Base-by-base conservation (phyloP, 1,140 invertebrate genomes). In the Kradibia gibbosae region DNA sequence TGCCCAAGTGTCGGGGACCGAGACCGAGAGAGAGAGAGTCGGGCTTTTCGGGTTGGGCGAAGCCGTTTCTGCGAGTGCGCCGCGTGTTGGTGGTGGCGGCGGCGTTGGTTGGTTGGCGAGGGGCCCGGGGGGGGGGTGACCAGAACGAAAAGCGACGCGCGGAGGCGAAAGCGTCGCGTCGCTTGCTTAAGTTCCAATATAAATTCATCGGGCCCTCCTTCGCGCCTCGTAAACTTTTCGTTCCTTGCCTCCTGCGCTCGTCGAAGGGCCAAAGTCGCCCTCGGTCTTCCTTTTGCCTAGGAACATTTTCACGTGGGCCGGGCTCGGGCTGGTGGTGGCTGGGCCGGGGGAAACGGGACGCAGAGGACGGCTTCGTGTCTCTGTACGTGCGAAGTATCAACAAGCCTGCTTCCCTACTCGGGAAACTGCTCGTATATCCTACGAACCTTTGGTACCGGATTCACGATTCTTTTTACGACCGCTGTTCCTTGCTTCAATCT, bases 371-470 rank as follows among this genome's bases (percentile, higher is more conserved):
- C 28, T 28, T 39, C 57, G 36, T 31, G 22, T 36, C 8, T 11
- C 3, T 65, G 60, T 36, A 65, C 31, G 31, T 31, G 60, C 22
- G 1, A 65, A 65, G 17, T 65, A 20, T 31, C 3, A 25, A 3
- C 45, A 20, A 0, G 28, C 36, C 48, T 73, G 17, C 31, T 55
- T 75, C 0, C 34, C 73, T 65, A 4, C 31, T n/a, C 36, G 73
- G 53, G 22, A 76, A 65, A 28, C 76, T 74, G 36, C 65, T 77
- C 50, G 70, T 72, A 36, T 74, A 28, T 70, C 3, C 20, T 62
- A 77, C 62, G 81, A 82, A 83, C 76, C 39, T 74, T 83, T 83
- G 85, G 80, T 88, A 87, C 67, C 25, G 74, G 78, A 84, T 87
- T 86, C 82, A 84, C 82, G 79, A 85, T 85, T 84, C 81, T 83